Conservation (phyloP, 2,797 vertebrate genomes). For the Rhinella marina region DNA sequence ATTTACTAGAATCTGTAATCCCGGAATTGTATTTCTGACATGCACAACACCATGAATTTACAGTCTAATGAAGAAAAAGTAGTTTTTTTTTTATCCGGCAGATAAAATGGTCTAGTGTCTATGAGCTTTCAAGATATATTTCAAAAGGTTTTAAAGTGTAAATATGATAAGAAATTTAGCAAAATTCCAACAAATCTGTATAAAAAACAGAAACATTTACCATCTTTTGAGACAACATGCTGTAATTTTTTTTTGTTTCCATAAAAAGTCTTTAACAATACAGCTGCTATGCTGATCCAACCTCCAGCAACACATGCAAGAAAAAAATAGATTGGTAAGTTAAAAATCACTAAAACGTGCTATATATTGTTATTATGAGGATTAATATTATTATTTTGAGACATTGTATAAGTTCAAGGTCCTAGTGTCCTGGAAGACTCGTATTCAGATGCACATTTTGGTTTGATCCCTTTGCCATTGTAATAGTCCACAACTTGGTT, state of each 20-base stretch:
- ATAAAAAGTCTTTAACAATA: conserved; percentile 81
- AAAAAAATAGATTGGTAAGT: conserved; percentile 74
- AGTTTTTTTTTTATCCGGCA: conserved; percentile 73
- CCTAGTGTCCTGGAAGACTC: conserved; percentile 95
- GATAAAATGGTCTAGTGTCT: conserved; percentile 78
- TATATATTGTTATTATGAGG: conserved; percentile 71
- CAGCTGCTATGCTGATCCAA: conserved; percentile 77
- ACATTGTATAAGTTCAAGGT: conserved; percentile 82
- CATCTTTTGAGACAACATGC: conserved; percentile 85
- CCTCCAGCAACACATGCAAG: conserved; percentile 83
- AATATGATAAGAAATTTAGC: conserved; percentile 97
- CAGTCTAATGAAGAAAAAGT: conserved; percentile 71
- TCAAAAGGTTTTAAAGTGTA: conserved; percentile 94
- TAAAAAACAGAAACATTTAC: conserved; percentile 88
- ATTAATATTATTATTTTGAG: conserved; percentile 67
- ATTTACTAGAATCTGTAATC: conserved; percentile 77
- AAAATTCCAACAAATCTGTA: conserved; percentile 95
- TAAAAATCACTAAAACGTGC: conserved; percentile 81
- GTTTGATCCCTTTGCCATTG: conserved; percentile 97
- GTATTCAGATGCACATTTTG: conserved; percentile 93
- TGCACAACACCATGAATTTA: conserved; percentile 92
- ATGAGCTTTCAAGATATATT: conserved; percentile 77
- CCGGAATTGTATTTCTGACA: conserved; percentile 88
- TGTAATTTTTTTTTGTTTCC: conserved; percentile 73
- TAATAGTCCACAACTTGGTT: conserved; percentile 99